Evolutionary conservation across 2,113 vertebrate species (phyloP).

Genomic region (Trogon melanurus): DNA sequence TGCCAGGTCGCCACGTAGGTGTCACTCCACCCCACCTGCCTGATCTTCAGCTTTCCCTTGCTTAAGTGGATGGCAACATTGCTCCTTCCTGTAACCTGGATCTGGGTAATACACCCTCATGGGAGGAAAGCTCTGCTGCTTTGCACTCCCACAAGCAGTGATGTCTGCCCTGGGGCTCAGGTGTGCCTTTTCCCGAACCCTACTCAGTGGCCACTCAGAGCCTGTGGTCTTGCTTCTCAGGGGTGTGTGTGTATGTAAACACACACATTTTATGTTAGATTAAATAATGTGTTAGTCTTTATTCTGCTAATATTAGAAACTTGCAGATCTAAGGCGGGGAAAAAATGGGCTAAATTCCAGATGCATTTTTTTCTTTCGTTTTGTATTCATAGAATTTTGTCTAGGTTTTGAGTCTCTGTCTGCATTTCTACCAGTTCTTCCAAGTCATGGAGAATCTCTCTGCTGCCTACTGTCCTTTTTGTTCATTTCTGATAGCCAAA

Average conservation of each 20-base stretch:
- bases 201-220: too few species aligned
- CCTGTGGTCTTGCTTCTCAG: not conserved
- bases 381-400: not conserved
- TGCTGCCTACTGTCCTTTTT: not conserved
- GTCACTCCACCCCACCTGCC: not conserved
- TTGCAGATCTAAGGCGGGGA: not conserved
- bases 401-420: not conserved
- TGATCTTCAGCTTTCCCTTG: not conserved
- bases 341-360: not conserved
- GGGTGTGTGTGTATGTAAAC: accelerated
- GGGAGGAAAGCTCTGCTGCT: not conserved
- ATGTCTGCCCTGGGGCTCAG: not conserved
- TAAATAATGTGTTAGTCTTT: not conserved
- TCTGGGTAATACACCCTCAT: too few species aligned
- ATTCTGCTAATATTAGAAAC: not conserved
- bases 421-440: not conserved
- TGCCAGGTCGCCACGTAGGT: not conserved
- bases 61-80: not conserved
- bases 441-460: not conserved
- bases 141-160: not conserved
- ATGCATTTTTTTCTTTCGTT: not conserved
- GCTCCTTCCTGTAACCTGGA: not conserved
- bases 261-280: not conserved
- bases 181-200: not conserved
- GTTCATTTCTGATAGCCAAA: not conserved